Percentiles rank a stretch among this genome's conserved stretches.
Conservation (phyloP, 2,113 vertebrate genomes). For the Bubo blakistoni region DNA sequence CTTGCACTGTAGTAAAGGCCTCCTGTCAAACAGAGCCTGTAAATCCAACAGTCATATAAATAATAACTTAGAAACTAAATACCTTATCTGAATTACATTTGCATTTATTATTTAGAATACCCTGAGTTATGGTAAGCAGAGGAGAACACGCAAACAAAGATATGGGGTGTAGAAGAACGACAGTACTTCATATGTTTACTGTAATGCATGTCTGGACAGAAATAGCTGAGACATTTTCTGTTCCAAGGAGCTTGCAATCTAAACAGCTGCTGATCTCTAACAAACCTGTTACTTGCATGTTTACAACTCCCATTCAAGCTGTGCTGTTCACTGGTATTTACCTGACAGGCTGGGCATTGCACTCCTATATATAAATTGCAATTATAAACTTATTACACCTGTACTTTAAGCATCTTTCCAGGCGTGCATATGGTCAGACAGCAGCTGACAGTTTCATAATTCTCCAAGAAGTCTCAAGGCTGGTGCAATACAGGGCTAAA, state of each 20-base stretch:
- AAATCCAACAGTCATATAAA: background rate
- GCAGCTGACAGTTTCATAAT: constrained; percentile 17
- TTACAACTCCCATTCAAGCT: background rate
- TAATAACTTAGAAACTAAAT: background rate
- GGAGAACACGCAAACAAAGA: background rate
- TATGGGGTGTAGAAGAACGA: background rate
- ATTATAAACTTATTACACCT: background rate
- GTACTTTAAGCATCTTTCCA: background rate
- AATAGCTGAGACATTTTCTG: background rate
- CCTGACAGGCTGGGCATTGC: background rate
- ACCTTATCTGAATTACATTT: background rate
- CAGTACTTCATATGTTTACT: background rate
- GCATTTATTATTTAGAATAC: background rate
- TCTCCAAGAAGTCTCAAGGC: constrained; percentile 21
- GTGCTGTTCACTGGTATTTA: background rate
- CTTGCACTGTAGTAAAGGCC: background rate
- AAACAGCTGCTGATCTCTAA: background rate
- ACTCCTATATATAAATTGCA: background rate
- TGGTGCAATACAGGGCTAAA: background rate
- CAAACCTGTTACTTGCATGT: background rate
- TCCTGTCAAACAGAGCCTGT: background rate
- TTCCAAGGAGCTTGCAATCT: background rate
- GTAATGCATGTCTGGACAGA: background rate
- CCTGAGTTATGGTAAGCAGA: background rate
- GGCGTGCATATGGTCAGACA: background rate